Base-by-base conservation (phyloP, 2,888 invertebrate genomes). In the Drosophila lutescens region DNA sequence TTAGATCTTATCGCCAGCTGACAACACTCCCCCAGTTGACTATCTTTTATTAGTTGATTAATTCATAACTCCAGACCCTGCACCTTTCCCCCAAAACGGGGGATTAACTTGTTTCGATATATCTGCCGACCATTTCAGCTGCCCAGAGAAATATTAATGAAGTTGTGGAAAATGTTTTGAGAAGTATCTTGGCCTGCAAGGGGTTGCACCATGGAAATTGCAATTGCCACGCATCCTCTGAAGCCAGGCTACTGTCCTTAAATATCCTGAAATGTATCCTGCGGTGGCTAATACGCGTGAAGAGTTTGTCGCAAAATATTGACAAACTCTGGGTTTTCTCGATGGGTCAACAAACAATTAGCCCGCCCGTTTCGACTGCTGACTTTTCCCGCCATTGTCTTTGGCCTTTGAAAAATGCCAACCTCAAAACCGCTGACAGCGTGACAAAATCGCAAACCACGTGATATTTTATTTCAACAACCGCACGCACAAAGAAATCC, bases 401-500 rank as follows among this genome's bases (percentile, higher is more conserved):
- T 62, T 55, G 9, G 4, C 4, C 4, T 12, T 10, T 5, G 75
- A 78, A 80, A 73, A 78, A 72, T 66, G 77, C 74, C 69, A 77
- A 66, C 74, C 59, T 57, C 59, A 78, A 79, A 86, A 88, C 87
- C 89, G 88, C 89, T 89, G 89, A 89, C 86, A 86, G 89, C 89
- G 86, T 89, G 77, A 86, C 86, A 80, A 86, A 89, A 89, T 74
- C 74, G 60, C 60, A 78, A 70, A 87, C 90, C 90, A 89, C 88
- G 88, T 89, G 89, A 87, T 80, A 89, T 86, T 90, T 88, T 82
- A 89, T 79, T 79, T 88, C 78, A 89, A 89, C 88, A 84, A 89
- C 89, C 90, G 80, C 85, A 66, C 10, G 13, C 23, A 58, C 34
- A 69, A 47, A 59, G 51, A 13, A 17, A 17, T 20, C 40, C 26